phyloP scores from a whole-genome alignment of 2,888 invertebrate species.

The Diplazon laetatorius region DNA sequence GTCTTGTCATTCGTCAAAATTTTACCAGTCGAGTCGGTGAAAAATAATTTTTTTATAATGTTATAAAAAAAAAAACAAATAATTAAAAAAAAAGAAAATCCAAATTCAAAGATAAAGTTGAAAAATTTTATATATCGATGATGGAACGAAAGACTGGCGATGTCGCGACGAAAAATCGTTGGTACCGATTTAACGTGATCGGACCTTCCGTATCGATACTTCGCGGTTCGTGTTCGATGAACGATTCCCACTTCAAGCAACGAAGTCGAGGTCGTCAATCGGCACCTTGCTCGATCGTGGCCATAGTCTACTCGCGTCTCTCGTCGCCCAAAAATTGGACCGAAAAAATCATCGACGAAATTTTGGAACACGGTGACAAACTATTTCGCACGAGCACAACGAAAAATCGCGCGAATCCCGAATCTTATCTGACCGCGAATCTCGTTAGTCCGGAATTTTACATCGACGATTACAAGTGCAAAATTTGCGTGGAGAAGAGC shows the following conservation, averaged over 20 bases:
- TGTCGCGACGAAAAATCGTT: constrained; percentile 60
- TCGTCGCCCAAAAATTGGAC: constrained; percentile 75
- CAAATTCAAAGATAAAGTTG: too few relatives aligned
- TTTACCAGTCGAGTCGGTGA: not conserved
- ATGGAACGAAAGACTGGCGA: constrained; percentile 1
- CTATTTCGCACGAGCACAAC: constrained; percentile 72
- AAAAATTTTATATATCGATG: too few relatives aligned
- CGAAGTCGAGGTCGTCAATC: constrained; percentile 75
- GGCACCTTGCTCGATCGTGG: constrained; percentile 71
- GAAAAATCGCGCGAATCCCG: constrained; percentile 67
- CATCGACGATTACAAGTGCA: constrained; percentile 74
- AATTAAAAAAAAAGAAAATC: too few relatives aligned
- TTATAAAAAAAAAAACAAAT: too few relatives aligned
- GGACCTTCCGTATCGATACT: constrained; percentile 71
- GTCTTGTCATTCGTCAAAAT: too few relatives aligned
- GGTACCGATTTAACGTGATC: constrained; percentile 72
- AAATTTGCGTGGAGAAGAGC: constrained; percentile 72
- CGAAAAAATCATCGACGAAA: constrained; percentile 68
- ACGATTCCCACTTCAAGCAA: constrained; percentile 72
- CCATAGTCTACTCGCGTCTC: constrained; percentile 73
- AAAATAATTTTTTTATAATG: too few relatives aligned
- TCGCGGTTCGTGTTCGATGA: constrained; percentile 73
- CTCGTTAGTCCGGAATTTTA: constrained; percentile 76
- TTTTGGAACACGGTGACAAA: constrained; percentile 75
- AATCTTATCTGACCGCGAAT: constrained; percentile 70